A percentile compares a stretch with the other conserved stretches of the same genome.
Conservation (phyloP, 2,888 invertebrate species). For the Cephus pygmeus region DNA sequence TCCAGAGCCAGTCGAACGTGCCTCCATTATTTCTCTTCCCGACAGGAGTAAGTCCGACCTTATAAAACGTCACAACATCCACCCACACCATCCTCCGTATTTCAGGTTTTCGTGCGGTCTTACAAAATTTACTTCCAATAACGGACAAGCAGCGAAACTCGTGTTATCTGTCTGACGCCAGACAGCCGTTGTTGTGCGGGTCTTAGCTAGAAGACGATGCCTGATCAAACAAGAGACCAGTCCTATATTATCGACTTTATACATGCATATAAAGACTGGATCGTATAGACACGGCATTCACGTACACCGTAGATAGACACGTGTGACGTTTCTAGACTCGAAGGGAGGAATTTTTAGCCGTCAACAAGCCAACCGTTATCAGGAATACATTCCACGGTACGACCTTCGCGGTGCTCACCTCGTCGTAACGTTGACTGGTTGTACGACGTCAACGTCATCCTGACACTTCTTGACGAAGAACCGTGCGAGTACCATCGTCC, state of each 20-base stretch:
- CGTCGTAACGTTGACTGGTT: slow-evolving; percentile 44
- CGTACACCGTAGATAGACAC: neutral
- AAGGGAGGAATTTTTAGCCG: neutral
- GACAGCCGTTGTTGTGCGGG: neutral
- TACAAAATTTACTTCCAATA: neutral
- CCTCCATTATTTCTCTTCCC: neutral
- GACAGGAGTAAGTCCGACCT: neutral
- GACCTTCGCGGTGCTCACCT: slow-evolving; percentile 49
- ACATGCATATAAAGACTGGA: neutral
- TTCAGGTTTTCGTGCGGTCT: neutral
- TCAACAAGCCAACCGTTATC: neutral
- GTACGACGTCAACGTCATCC: slow-evolving; percentile 33
- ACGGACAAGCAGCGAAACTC: neutral
- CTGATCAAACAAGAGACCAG: neutral
- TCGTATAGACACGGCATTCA: neutral
- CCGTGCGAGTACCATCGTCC: slow-evolving; percentile 56
- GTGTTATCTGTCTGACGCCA: neutral
- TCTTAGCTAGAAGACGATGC: neutral
- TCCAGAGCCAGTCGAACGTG: neutral
- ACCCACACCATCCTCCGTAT: neutral
- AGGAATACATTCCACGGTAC: slow-evolving; percentile 4
- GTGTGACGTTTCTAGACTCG: neutral
- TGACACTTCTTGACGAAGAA: slow-evolving; percentile 54
- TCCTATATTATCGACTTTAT: neutral
- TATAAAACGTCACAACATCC: neutral